Conservation (phyloP, 2,888 invertebrate genomes). For the Pollenia labialis region DNA sequence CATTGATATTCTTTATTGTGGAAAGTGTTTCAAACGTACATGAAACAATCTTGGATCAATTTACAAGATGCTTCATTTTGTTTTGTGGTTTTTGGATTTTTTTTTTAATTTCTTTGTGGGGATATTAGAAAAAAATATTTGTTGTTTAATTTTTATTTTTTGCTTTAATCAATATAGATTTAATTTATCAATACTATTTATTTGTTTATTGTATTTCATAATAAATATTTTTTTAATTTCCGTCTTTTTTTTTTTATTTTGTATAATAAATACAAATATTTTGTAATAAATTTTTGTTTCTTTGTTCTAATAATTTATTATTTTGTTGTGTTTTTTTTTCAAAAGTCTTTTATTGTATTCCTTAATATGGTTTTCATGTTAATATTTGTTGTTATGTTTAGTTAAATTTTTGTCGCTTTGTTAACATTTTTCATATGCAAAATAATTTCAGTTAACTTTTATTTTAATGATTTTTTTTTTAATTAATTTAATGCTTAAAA, state of each 20-base stretch:
- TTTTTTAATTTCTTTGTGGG: not conserved
- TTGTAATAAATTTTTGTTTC: constrained; percentile 34
- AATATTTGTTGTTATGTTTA: constrained; percentile 37
- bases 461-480: constrained; percentile 29
- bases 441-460: constrained; percentile 67
- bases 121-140: constrained; percentile 67
- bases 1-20: constrained; percentile 68
- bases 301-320: constrained; percentile 52
- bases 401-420: constrained; percentile 17
- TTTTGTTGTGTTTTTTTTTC: constrained; percentile 46
- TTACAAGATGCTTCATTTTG: constrained; percentile 12
- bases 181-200: constrained; percentile 13
- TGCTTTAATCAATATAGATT: constrained; percentile 27
- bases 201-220: constrained; percentile 56
- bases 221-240: constrained; percentile 53
- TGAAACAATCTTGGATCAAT: constrained; percentile 40
- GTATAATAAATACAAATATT: constrained; percentile 53
- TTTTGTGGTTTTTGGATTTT: constrained; percentile 1
- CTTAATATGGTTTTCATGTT: constrained; percentile 61
- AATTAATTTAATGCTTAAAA: constrained; percentile 41
- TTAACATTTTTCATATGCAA: constrained; percentile 32
- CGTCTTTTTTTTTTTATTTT: not conserved
- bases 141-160: constrained; percentile 20
- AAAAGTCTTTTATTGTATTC: constrained; percentile 69
- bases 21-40: constrained; percentile 54